Percentiles rank a stretch among this genome's conserved stretches.
phyloP scores from a whole-genome alignment of 1,140 invertebrate genomes.

The Euborellia annulipes region DNA sequence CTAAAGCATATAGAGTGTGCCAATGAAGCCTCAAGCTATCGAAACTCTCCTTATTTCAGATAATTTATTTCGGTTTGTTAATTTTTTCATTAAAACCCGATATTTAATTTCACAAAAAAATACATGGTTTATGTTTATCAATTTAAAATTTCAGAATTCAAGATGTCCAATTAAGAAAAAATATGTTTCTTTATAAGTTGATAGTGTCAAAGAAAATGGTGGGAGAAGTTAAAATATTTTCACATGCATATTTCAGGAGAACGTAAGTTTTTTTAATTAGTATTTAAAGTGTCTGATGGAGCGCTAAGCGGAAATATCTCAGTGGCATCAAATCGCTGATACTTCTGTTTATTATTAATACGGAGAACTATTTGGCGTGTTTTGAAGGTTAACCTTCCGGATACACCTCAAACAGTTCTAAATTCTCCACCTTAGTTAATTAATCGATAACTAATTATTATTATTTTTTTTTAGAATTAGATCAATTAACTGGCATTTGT shows the following conservation, averaged over 20 bases:
- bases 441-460: too few species aligned
- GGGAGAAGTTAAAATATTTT: conserved; percentile 96
- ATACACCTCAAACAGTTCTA: too few species aligned
- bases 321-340: too few species aligned
- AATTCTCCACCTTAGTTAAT: too few species aligned
- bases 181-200: conserved; percentile 87
- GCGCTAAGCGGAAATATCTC: too few species aligned
- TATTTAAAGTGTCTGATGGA: too few species aligned
- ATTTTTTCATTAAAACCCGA: conserved; percentile 4
- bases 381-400: too few species aligned
- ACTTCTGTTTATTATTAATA: background rate
- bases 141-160: conserved; percentile 50
- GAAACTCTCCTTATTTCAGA: conserved; percentile 93
- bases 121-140: background rate
- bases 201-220: conserved; percentile 74
- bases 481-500: conserved; percentile 85
- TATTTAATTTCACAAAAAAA: too few species aligned
- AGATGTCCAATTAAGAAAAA: conserved; percentile 67
- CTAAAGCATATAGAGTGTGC: conserved; percentile 80
- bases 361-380: background rate
- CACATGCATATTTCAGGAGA: conserved; percentile 95
- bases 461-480: conserved; percentile 59
- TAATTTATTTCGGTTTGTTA: conserved; percentile 73
- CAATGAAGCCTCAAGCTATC: conserved; percentile 79
- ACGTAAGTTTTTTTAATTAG: conserved; percentile 53